A percentile compares a stretch with the other conserved stretches of the same genome.
These are phyloP conservation scores for Papilio dardanus DNA, from an alignment of 1,140 invertebrate genomes.

Conservation along the genomic window DNA sequence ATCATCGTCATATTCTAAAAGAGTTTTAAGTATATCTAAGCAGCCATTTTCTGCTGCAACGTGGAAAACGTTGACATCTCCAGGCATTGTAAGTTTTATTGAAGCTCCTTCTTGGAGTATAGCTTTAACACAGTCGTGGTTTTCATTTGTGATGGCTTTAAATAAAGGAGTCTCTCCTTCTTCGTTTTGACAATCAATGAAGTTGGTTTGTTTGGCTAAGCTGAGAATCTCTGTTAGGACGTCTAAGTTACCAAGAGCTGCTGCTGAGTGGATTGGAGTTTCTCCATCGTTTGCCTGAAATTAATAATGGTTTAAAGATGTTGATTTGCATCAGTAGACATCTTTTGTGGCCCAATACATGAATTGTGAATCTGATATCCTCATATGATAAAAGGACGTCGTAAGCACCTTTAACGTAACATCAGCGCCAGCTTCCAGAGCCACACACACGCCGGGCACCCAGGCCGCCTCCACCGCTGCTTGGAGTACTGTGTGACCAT, in stretches of 20 bases:
- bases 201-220: slow-evolving; percentile 81
- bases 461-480: slow-evolving; percentile 74
- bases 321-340: too few relatives aligned
- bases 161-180: slow-evolving; percentile 81
- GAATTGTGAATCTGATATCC: too few relatives aligned
- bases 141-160: slow-evolving; percentile 77
- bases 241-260: slow-evolving; percentile 83
- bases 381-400: too few relatives aligned
- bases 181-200: slow-evolving; percentile 74
- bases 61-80: slow-evolving; percentile 75
- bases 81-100: slow-evolving; percentile 63
- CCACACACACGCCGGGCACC: slow-evolving; percentile 83
- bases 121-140: slow-evolving; percentile 74
- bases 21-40: slow-evolving; percentile 65
- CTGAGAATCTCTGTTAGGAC: slow-evolving; percentile 85
- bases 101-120: slow-evolving; percentile 78
- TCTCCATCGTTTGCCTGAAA: slow-evolving; percentile 84
- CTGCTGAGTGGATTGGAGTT: slow-evolving; percentile 83
- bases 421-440: slow-evolving; percentile 87
- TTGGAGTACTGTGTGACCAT: slow-evolving; percentile 76
- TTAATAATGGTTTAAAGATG: slow-evolving; percentile 9
- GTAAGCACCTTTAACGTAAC: slow-evolving; percentile 84
- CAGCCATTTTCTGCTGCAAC: slow-evolving; percentile 72
- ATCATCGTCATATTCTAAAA: slow-evolving; percentile 65
- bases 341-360: too few relatives aligned